Percentiles rank a stretch among this genome's conserved stretches.
Conservation (phyloP, 2,797 vertebrate species). For the Periparus ater region DNA sequence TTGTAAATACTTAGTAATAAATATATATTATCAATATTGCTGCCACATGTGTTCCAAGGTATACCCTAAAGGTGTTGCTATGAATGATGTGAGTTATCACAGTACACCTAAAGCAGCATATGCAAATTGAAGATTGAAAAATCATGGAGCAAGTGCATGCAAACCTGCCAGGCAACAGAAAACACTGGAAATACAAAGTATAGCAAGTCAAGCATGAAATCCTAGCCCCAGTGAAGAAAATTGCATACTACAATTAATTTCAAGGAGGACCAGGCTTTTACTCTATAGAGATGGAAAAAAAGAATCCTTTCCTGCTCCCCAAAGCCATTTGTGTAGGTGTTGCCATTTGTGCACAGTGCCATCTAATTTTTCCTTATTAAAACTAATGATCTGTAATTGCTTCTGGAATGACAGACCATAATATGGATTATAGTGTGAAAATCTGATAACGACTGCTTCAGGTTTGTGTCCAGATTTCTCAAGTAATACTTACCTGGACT, state of each 20-base stretch:
- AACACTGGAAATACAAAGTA: neutral
- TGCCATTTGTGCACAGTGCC: neutral
- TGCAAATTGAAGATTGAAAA: neutral
- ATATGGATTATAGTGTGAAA: neutral
- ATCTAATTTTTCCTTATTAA: constrained; percentile 25
- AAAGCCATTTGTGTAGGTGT: neutral
- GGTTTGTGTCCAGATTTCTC: neutral
- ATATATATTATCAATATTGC: neutral
- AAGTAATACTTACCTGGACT: neutral
- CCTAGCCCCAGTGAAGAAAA: neutral
- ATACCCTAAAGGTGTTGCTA: neutral
- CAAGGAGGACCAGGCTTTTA: neutral
- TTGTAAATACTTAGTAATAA: neutral
- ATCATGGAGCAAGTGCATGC: neutral
- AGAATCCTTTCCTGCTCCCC: neutral
- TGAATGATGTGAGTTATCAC: neutral
- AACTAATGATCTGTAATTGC: constrained; percentile 10
- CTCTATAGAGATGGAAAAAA: neutral
- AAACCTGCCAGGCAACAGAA: neutral
- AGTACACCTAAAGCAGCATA: neutral
- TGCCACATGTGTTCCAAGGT: neutral
- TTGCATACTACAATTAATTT: neutral
- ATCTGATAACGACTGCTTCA: neutral
- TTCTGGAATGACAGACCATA: neutral
- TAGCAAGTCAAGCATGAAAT: neutral